A percentile compares a stretch with the other conserved stretches of the same genome.
Evolutionary conservation across 1,140 invertebrate species (phyloP).

Genomic region (Trinorchestia longiramus): DNA sequence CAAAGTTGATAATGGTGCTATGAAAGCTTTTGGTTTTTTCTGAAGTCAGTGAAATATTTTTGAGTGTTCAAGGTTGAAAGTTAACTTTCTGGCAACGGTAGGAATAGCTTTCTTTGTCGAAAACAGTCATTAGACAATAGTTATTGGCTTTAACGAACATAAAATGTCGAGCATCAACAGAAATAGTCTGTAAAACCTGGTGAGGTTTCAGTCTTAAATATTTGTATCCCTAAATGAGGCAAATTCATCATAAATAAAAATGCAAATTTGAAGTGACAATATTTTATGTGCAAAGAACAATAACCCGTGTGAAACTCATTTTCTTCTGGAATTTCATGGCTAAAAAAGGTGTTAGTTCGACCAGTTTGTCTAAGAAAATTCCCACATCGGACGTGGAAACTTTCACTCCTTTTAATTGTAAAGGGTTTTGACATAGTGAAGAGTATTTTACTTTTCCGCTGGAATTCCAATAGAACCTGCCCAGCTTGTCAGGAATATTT

Average conservation of each 20-base stretch:
- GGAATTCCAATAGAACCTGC: conserved; percentile 32
- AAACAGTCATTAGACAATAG: background rate
- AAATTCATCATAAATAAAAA: background rate
- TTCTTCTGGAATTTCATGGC: too few species aligned
- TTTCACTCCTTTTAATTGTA: background rate
- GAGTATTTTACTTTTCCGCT: background rate
- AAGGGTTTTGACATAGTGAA: background rate
- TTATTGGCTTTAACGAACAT: background rate
- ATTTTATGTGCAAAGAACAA: too few species aligned
- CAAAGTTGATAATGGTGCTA: background rate
- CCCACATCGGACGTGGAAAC: background rate
- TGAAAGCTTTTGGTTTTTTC: background rate
- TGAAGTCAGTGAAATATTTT: background rate
- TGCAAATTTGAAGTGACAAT: too few species aligned
- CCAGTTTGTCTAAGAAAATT: too few species aligned
- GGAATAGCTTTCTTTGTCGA: background rate
- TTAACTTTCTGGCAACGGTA: background rate
- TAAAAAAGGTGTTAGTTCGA: too few species aligned
- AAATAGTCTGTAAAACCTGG: background rate
- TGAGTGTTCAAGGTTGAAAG: background rate
- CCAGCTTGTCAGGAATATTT: conserved; percentile 24
- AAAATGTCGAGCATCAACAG: background rate
- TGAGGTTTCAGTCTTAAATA: background rate
- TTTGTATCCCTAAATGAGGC: background rate
- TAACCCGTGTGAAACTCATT: too few species aligned